phyloP scores from a whole-genome alignment of 2,888 invertebrate species.

The Agapostemon virescens region DNA sequence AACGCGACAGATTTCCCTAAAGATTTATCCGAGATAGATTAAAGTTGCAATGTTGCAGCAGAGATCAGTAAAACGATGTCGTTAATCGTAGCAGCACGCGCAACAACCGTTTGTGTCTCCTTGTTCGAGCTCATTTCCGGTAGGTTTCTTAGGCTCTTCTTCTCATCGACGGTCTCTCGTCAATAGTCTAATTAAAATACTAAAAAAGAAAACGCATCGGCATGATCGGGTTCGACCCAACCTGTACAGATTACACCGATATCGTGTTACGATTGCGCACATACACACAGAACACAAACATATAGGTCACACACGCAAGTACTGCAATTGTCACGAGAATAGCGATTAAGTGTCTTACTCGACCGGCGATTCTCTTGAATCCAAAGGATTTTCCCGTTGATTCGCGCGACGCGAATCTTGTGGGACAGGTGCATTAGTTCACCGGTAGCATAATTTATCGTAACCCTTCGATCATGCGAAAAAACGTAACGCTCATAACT shows the following conservation, averaged over 20 bases:
- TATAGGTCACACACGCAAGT: not conserved
- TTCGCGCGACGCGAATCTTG: constrained; percentile 18
- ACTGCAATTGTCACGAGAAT: not conserved
- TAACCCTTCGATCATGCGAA: constrained; percentile 27
- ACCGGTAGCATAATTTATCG: constrained; percentile 23
- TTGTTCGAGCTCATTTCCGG: constrained; percentile 6
- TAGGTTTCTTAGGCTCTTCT: constrained; percentile 1
- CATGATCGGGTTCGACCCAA: not conserved
- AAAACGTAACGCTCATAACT: constrained; percentile 23
- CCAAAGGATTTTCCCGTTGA: constrained; percentile 49
- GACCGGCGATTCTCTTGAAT: constrained; percentile 23
- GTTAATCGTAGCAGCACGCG: not conserved
- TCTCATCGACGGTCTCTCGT: not conserved
- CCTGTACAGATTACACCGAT: not conserved
- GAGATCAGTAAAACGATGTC: not conserved
- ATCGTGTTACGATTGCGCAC: not conserved
- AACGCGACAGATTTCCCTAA: not conserved
- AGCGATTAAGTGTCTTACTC: constrained; percentile 11
- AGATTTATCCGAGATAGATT: not conserved
- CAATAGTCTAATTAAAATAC: not conserved
- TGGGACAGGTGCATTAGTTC: constrained; percentile 7
- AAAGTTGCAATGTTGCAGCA: not conserved
- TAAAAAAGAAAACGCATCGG: not conserved
- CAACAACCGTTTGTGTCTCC: constrained; percentile 11
- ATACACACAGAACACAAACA: too few species aligned